Base-by-base conservation (phyloP, 2,113 vertebrate genomes). In the Mus musculus region DNA sequence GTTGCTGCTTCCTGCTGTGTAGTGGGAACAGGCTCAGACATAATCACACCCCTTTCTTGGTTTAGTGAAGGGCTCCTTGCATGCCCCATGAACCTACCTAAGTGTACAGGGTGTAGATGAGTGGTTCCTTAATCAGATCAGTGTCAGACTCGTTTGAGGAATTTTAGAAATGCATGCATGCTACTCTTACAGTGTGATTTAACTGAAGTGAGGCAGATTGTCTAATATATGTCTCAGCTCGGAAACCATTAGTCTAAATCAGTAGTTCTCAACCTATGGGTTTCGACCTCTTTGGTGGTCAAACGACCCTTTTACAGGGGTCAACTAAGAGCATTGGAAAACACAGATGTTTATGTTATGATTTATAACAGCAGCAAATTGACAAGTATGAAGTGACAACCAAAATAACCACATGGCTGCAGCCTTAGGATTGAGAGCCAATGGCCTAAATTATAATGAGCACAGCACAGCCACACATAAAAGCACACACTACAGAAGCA, bases 381-480 rank as follows among this genome's bases (percentile, higher is more conserved):
- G n/a, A 28, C 22, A 16, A n/a, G 36, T 42, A 61, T 61, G 36
- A 39, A 61, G 80, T 24, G 26, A 33, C 56, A 82, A 82, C 28
- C 6, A 82, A 39, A 61, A 39, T 39, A 39, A 61, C 33, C 54
- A n/a, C 36, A 59, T 13, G 56, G 72, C 11, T 73, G 20, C 16
- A 42, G n/a, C 72, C n/a, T 39, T 39, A 73, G n/a, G 17, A 39
- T 10, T 22, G 71, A 39, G 71, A 96, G 36, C 39, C 67, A 87
- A 67, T 59, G 73, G 63, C 93, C 69, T 96, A 96, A 93, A 75
- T 93, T 63, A 84, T 65, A 95, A 76, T 33, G 92, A 90, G 90
- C 63, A 93, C 54, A 69, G 56, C 75, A 95, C 0, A 90, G 52
- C 69, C 89, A 84, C 5, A 81, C n/a, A 77, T 76, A 95, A 80